These are phyloP conservation scores for Cheiracanthium punctorium DNA, from an alignment of 2,888 invertebrate species.

Conservation along the genomic window DNA sequence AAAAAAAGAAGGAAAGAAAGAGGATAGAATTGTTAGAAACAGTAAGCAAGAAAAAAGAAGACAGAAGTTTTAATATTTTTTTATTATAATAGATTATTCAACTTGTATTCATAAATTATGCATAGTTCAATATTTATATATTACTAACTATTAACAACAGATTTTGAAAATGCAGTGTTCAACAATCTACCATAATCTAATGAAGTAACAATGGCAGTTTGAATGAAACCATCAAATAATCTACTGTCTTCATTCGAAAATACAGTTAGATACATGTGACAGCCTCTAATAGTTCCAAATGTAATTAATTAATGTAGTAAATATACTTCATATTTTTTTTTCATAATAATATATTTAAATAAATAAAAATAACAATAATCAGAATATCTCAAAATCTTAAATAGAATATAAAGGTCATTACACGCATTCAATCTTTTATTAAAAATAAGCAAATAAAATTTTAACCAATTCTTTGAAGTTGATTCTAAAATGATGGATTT, in stretches of 20 bases:
- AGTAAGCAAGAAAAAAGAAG: background rate
- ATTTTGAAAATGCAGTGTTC: slow-evolving; percentile 14
- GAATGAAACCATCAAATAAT: background rate
- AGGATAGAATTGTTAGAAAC: too few species aligned
- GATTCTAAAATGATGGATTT: too few species aligned
- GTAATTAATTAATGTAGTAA: too few species aligned
- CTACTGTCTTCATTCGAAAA: background rate
- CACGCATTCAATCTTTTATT: too few species aligned
- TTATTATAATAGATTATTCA: slow-evolving; percentile 3
- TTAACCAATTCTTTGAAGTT: too few species aligned
- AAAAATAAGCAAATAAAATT: too few species aligned
- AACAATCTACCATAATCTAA: slow-evolving; percentile 11
- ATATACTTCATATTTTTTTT: too few species aligned
- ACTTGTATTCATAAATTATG: slow-evolving; percentile 20
- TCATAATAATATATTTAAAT: too few species aligned
- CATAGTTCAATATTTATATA: slow-evolving; percentile 14
- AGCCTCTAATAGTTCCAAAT: background rate
- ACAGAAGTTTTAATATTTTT: slow-evolving; percentile 19
- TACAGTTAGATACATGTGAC: background rate
- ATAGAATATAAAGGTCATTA: too few species aligned
- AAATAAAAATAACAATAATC: too few species aligned
- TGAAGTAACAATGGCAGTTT: background rate
- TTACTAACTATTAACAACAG: slow-evolving; percentile 26
- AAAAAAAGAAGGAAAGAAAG: too few species aligned
- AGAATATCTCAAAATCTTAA: too few species aligned